Percentiles rank a stretch among this genome's conserved stretches.
Evolutionary conservation across 2,888 invertebrate species (phyloP).

Genomic region (Heliconius cydno): DNA sequence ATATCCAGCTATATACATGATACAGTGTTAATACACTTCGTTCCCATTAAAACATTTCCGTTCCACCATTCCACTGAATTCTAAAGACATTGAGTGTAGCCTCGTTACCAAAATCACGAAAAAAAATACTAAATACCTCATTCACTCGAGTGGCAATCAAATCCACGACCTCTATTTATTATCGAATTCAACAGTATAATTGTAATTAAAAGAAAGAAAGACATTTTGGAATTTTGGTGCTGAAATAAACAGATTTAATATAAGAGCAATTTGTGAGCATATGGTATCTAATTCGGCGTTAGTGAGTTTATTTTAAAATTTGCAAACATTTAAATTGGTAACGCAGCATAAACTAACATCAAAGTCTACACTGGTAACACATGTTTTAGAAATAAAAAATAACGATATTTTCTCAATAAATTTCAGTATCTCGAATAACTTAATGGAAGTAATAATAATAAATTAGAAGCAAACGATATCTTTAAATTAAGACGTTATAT

Average conservation of each 20-base stretch:
- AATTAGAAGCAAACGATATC: constrained; percentile 30
- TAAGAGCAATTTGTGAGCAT: constrained; percentile 16
- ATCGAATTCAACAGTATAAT: not conserved
- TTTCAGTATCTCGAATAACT: constrained; percentile 1
- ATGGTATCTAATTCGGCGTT: constrained; percentile 26
- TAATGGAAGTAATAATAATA: constrained; percentile 28
- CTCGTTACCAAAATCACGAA: no score
- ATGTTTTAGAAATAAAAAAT: constrained; percentile 38
- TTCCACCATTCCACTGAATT: no score
- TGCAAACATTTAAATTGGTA: constrained; percentile 33
- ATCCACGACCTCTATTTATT: no score
- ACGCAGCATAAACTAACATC: constrained; percentile 39
- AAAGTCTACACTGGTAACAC: constrained; percentile 33
- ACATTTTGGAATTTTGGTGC: not conserved
- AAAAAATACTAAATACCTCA: no score
- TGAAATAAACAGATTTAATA: not conserved
- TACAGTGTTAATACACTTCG: no score
- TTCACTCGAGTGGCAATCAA: no score
- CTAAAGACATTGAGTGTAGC: no score
- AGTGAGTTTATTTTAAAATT: constrained; percentile 32
- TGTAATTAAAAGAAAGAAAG: not conserved
- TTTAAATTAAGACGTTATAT: constrained; percentile 19
- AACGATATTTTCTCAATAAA: constrained; percentile 34
- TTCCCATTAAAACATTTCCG: no score
- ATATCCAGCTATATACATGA: no score